Evolutionary conservation across 1,140 invertebrate species (phyloP).

Genomic region (Atta colombica): DNA sequence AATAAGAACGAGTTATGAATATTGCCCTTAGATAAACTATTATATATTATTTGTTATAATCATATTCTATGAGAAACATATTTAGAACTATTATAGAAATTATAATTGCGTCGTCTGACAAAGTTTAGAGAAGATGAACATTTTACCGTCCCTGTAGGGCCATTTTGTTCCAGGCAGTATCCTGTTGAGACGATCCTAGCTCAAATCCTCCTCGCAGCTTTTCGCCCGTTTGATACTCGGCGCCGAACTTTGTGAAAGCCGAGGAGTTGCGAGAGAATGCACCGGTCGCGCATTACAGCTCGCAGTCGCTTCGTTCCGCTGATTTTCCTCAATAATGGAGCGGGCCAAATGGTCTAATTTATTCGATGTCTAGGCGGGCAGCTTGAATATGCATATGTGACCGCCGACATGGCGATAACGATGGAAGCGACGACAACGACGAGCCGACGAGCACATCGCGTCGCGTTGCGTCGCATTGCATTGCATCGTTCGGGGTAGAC

Average conservation of each 20-base stretch:
- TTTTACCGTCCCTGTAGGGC: conserved; percentile 53
- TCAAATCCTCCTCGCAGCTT: neutral
- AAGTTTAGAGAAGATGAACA: conserved; percentile 31
- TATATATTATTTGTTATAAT: neutral
- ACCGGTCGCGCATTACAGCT: conserved; percentile 69
- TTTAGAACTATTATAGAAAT: neutral
- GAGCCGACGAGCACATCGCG: conserved; percentile 16
- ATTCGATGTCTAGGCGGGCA: conserved; percentile 75
- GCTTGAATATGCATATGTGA: conserved; percentile 79
- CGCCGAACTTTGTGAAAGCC: conserved; percentile 73
- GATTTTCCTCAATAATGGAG: conserved; percentile 81
- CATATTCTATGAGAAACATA: neutral
- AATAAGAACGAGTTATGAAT: too few relatives aligned
- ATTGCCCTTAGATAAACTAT: neutral
- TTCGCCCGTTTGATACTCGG: neutral
- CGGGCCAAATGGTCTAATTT: conserved; percentile 82
- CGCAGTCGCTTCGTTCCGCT: conserved; percentile 66
- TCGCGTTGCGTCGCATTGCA: neutral
- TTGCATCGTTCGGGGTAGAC: conserved; percentile 37
- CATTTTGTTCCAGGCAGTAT: conserved; percentile 25
- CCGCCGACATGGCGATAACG: conserved; percentile 38
- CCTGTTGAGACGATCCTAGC: conserved; percentile 29
- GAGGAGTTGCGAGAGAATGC: conserved; percentile 70
- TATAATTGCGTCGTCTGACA: neutral
- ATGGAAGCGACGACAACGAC: conserved; percentile 48